These are phyloP conservation scores for Tanypteryx hageni DNA, from an alignment of 2,888 invertebrate genomes.

Conservation along the genomic window DNA sequence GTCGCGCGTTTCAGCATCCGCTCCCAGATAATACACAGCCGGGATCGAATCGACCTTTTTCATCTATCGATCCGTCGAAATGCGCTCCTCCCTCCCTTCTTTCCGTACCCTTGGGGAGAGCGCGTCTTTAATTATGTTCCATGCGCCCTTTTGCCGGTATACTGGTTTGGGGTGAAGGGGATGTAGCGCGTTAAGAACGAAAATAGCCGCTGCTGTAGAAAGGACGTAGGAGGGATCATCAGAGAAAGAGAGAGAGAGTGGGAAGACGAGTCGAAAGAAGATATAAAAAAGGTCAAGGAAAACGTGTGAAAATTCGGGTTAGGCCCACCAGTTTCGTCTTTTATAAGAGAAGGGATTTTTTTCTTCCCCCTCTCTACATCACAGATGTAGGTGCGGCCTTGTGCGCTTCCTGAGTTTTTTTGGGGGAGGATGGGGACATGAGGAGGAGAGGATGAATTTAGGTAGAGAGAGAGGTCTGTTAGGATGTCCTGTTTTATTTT, in stretches of 20 bases:
- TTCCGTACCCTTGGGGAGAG: not conserved
- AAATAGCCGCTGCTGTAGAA: no score
- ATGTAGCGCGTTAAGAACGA: not conserved
- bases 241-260: no score
- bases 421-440: not conserved
- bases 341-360: not conserved
- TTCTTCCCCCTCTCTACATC: not conserved
- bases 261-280: not conserved
- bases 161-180: not conserved
- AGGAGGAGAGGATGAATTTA: no score
- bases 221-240: not conserved
- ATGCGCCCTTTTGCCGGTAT: not conserved
- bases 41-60: no score
- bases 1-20: no score
- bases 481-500: no score
- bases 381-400: not conserved
- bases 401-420: not conserved
- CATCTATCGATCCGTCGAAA: not conserved
- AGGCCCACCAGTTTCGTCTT: not conserved
- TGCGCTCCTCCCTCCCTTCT: not conserved
- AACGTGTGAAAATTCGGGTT: conserved; percentile 13
- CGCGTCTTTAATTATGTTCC: not conserved
- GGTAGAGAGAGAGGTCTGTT: no score
- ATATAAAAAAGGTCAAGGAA: not conserved
- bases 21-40: no score